Conservation (phyloP, 1,140 invertebrate genomes). For the Vanessa tameamea region DNA sequence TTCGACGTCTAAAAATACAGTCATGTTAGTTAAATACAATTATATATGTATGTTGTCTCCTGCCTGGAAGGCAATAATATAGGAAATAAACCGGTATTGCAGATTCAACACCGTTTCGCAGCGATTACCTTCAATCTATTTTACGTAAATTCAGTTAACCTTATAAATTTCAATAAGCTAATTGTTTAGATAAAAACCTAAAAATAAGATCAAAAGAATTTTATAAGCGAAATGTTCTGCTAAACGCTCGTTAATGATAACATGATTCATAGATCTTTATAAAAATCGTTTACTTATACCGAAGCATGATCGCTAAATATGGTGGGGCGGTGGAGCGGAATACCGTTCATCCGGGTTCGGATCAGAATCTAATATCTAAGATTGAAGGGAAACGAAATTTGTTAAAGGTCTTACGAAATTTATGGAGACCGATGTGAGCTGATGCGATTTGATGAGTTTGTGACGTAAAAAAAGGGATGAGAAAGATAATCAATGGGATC, state of each 20-base stretch:
- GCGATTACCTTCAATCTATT: not conserved
- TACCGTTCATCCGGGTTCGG: conserved; percentile 19
- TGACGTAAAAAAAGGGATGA: not conserved
- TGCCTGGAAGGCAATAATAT: too few species aligned
- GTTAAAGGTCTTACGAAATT: conserved; percentile 25
- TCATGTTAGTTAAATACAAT: too few species aligned
- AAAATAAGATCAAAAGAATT: conserved; percentile 34
- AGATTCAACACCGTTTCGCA: too few species aligned
- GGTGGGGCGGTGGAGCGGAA: conserved; percentile 3
- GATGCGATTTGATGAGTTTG: conserved; percentile 8
- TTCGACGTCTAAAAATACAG: too few species aligned
- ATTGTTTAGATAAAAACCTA: conserved; percentile 26
- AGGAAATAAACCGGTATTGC: too few species aligned
- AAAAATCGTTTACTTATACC: conserved; percentile 18
- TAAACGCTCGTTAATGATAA: conserved; percentile 8
- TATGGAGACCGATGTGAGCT: conserved; percentile 10
- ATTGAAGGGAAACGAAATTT: conserved; percentile 30
- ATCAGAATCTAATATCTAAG: conserved; percentile 27
- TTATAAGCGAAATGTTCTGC: conserved; percentile 29
- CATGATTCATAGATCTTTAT: conserved; percentile 32
- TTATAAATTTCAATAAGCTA: conserved; percentile 8
- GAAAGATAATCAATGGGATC: too few species aligned
- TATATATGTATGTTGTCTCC: too few species aligned
- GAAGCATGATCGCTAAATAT: conserved; percentile 26
- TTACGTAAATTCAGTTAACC: not conserved